Base-by-base conservation (phyloP, 2,113 vertebrate species). In the Rhynchomys soricoides region DNA sequence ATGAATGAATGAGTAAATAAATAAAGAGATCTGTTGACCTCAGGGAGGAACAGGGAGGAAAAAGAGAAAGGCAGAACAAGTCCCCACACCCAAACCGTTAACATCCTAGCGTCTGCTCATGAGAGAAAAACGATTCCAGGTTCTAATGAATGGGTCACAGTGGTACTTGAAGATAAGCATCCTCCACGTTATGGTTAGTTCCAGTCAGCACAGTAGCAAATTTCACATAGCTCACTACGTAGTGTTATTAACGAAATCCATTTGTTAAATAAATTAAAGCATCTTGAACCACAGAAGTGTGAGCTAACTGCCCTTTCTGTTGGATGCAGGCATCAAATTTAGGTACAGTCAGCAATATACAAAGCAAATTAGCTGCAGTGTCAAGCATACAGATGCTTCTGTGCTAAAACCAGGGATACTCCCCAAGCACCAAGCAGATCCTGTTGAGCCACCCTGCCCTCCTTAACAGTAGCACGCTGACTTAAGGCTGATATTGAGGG, bases 191-290 rank as follows among this genome's bases (percentile, higher is more conserved):
- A 71, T 2, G 29, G 50, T 82, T 66, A 75, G 1, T 59, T 79
- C 52, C 1, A 95, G 37, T 55, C 40, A 83, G 52, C 22, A 74
- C 16, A 79, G 90, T 1, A 89, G 22, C 66, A 93, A 78, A 48
- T 68, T 86, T 91, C 78, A 50, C 19, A 66, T 7, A 66, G 55
- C 43, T 59, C 73, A 43, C 59, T 89, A 82, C 26, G 37, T 4
- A 79, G 40, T 82, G 50, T 45, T 83, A n/a, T 71, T 91, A 96
- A 94, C 52, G n/a, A 91, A 82, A 91, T 86, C 90, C 31, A 21
- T 55, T 95, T 62, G 2, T 68, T 90, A 81, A 92, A 87, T 74
- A 94, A 78, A 95, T 81, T 40, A 96, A 82, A 78, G 74, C 48
- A 77, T 48, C 59, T 79, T 92, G 17, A 92, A 31, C 24, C 87